Conservation (phyloP, 1,140 invertebrate genomes). For the Chelonus insularis region DNA sequence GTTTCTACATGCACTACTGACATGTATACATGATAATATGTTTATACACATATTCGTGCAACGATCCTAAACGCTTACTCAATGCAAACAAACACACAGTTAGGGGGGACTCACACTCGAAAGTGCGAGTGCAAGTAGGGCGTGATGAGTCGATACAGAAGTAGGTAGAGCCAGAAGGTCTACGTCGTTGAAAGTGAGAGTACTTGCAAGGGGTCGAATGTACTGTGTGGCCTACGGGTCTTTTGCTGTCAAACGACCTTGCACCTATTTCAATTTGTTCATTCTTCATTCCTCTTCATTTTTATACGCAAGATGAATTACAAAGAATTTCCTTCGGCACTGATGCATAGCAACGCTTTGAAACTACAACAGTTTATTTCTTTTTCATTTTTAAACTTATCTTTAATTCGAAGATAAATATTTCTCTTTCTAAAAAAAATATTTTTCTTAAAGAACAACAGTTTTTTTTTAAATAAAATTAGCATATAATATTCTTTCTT, state of each 20-base stretch:
- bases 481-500: too few relatives aligned
- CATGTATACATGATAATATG: too few relatives aligned
- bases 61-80: not conserved
- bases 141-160: constrained; percentile 32
- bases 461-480: too few relatives aligned
- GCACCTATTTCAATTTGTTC: constrained; percentile 20
- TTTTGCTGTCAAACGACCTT: constrained; percentile 30
- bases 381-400: too few relatives aligned
- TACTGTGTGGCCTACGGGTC: not conserved
- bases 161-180: constrained; percentile 34
- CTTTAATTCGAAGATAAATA: too few relatives aligned
- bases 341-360: too few relatives aligned
- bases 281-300: not conserved
- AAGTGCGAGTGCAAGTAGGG: constrained; percentile 20
- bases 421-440: too few relatives aligned
- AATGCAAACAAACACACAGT: constrained; percentile 3
- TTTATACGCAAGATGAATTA: too few relatives aligned
- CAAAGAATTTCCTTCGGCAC: too few relatives aligned
- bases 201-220: constrained; percentile 35
- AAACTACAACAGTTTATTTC: too few relatives aligned
- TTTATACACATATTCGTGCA: not conserved
- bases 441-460: too few relatives aligned
- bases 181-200: constrained; percentile 44
- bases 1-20: too few relatives aligned
- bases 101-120: constrained; percentile 9